These are phyloP conservation scores for Oncorhynchus nerka DNA, from an alignment of 2,113 vertebrate species.

Conservation along the genomic window DNA sequence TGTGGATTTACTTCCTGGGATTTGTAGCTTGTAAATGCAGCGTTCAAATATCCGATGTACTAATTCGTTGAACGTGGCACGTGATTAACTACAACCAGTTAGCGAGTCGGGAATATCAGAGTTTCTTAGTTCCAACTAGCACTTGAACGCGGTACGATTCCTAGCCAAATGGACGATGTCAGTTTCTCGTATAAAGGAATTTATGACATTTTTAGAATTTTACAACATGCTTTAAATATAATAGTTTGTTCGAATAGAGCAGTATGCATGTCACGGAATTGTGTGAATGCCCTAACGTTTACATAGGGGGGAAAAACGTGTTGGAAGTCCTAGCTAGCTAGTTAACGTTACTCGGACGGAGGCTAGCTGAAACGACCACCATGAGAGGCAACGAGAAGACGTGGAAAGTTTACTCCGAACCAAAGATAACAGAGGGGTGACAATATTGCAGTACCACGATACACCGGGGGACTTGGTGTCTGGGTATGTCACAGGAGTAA, in stretches of 20 bases:
- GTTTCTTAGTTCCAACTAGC: too few relatives aligned
- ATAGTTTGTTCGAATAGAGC: background rate
- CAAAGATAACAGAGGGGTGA: background rate
- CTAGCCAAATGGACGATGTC: background rate
- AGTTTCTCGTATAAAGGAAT: background rate
- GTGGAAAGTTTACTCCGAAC: background rate
- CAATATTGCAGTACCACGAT: background rate
- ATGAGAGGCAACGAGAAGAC: conserved; percentile 1
- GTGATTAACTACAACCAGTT: too few relatives aligned
- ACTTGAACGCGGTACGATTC: too few relatives aligned
- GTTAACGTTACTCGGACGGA: too few relatives aligned
- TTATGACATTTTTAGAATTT: background rate
- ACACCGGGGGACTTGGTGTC: background rate
- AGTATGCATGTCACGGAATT: conserved; percentile 16
- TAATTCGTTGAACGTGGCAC: too few relatives aligned
- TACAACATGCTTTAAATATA: background rate
- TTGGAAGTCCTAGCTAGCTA: background rate
- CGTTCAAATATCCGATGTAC: too few relatives aligned
- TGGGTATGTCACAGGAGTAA: too few relatives aligned
- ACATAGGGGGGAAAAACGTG: background rate
- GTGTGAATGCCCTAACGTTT: background rate
- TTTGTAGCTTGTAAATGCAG: conserved; percentile 65
- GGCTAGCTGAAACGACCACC: too few relatives aligned
- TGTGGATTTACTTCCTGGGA: conserved; percentile 77
- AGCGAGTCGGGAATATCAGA: too few relatives aligned